phyloP scores from a whole-genome alignment of 1,140 invertebrate species.

The Drosophila pandora region DNA sequence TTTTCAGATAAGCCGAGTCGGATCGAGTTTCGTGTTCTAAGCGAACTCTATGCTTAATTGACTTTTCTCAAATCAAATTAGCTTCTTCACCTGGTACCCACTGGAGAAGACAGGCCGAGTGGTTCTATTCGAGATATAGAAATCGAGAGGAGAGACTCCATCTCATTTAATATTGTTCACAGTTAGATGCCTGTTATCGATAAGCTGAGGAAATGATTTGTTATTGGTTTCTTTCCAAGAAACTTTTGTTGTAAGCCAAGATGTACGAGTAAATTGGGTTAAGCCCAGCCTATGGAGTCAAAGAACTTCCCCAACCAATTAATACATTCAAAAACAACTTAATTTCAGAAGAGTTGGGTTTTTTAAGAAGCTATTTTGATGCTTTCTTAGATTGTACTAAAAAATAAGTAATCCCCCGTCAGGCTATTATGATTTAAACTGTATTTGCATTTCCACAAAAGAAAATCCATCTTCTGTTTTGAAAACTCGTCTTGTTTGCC shows the following conservation, averaged over 20 bases:
- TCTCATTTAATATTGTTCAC: conserved; percentile 54
- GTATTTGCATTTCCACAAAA: not conserved
- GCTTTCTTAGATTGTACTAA: not conserved
- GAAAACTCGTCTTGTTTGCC: conserved; percentile 2
- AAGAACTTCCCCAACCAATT: conserved; percentile 18
- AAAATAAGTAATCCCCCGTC: not conserved
- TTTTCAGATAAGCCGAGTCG: conserved; percentile 49
- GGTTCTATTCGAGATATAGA: not conserved
- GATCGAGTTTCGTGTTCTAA: conserved; percentile 20
- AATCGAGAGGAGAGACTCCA: not conserved
- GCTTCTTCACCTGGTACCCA: conserved; percentile 10
- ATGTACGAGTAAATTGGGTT: conserved; percentile 27
- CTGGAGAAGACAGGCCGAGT: not conserved
- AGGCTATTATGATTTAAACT: not conserved
- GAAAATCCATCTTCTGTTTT: not conserved
- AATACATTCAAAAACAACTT: conserved; percentile 9
- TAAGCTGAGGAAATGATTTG: conserved; percentile 30
- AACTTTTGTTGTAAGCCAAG: conserved; percentile 8
- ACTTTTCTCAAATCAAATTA: conserved; percentile 62
- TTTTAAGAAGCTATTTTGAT: not conserved
- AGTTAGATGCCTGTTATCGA: conserved; percentile 50
- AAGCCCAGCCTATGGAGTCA: conserved; percentile 24
- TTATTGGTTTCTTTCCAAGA: conserved; percentile 19
- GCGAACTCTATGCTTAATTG: conserved; percentile 55
- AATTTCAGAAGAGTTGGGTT: not conserved